A percentile compares a stretch with the other conserved stretches of the same genome.
Conservation (phyloP, 2,888 invertebrate genomes). For the Eupithecia pulchellata region DNA sequence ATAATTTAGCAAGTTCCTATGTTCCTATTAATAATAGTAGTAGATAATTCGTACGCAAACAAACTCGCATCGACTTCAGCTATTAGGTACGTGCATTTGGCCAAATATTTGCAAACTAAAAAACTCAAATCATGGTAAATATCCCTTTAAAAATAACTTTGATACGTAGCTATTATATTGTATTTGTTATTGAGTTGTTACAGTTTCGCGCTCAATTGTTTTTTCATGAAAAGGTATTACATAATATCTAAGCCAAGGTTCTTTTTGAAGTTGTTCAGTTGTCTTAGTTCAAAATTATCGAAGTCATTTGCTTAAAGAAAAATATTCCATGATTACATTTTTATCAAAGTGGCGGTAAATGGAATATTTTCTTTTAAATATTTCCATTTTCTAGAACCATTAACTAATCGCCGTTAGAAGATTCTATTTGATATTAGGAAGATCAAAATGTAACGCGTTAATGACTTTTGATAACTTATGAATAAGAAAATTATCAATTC, state of each 20-base stretch:
- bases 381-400: background rate
- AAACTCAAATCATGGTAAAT: too few species aligned
- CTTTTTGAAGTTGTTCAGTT: too few species aligned
- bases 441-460: background rate
- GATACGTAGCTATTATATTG: too few species aligned
- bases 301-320: background rate
- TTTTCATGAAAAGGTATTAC: background rate
- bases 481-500: background rate
- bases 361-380: background rate
- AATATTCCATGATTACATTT: background rate
- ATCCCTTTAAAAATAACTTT: too few species aligned
- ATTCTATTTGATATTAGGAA: background rate
- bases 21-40: too few species aligned
- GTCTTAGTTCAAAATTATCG: background rate
- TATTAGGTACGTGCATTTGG: too few species aligned
- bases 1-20: too few species aligned
- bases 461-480: background rate
- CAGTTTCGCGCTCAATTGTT: too few species aligned
- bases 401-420: background rate
- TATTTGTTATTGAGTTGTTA: too few species aligned
- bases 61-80: too few species aligned
- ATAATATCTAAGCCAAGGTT: background rate
- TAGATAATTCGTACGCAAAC: too few species aligned
- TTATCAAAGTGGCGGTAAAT: background rate
- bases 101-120: too few species aligned